A percentile compares a stretch with the other conserved stretches of the same genome.
Conservation (phyloP, 2,888 invertebrate genomes). For the Dolichopus griseipennis region DNA sequence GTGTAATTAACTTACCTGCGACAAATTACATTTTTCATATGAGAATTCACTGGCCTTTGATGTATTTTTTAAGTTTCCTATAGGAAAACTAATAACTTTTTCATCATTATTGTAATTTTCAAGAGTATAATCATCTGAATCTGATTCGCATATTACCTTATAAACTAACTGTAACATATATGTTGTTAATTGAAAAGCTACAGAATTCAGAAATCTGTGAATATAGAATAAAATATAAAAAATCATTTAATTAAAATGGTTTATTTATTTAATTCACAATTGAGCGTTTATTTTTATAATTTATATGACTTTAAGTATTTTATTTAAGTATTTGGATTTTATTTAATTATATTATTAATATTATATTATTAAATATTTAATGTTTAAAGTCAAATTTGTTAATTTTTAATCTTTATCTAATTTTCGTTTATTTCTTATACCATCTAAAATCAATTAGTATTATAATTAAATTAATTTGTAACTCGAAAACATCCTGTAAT, state of each 20-base stretch:
- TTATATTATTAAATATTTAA: too few relatives aligned
- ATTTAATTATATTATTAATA: too few relatives aligned
- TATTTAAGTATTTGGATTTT: too few relatives aligned
- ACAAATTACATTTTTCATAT: conserved; percentile 32
- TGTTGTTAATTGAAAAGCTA: conserved; percentile 38
- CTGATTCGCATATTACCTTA: conserved; percentile 35
- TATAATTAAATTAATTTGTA: too few relatives aligned
- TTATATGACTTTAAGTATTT: too few relatives aligned
- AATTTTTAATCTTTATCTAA: too few relatives aligned
- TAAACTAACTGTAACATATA: conserved; percentile 38
- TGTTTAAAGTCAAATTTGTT: too few relatives aligned
- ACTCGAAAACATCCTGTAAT: too few relatives aligned
- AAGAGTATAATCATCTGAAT: background rate
- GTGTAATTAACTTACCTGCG: conserved; percentile 33
- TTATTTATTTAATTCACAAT: too few relatives aligned
- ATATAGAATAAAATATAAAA: conserved; percentile 16
- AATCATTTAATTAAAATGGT: background rate
- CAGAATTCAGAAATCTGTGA: conserved; percentile 35
- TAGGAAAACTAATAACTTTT: background rate
- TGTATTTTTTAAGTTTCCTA: background rate
- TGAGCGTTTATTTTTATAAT: too few relatives aligned
- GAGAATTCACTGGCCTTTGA: background rate
- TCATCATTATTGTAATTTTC: background rate
- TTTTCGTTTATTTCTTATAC: too few relatives aligned
- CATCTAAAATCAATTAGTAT: too few relatives aligned